Evolutionary conservation across 2,113 vertebrate species (phyloP).

Genomic region (Passer domesticus): DNA sequence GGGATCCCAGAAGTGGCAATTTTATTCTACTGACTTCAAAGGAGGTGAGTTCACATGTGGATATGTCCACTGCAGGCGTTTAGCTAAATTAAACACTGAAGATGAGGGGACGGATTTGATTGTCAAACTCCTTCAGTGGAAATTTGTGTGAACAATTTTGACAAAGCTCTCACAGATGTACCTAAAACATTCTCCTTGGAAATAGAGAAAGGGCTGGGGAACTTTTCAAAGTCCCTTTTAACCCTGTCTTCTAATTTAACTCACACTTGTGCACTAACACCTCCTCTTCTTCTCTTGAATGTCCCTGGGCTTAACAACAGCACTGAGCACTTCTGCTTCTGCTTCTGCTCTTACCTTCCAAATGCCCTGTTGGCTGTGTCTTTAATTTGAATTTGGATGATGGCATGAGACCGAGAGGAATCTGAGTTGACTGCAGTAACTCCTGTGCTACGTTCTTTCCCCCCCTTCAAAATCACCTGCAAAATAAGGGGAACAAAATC

Average conservation of each 20-base stretch:
- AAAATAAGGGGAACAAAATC: slow-evolving; percentile 27
- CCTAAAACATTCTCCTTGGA: neutral
- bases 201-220: neutral
- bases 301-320: neutral
- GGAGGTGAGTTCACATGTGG: neutral
- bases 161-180: neutral
- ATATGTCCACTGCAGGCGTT: neutral
- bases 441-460: slow-evolving; percentile 85
- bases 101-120: neutral
- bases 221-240: neutral
- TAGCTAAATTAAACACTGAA: neutral
- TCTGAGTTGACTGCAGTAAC: slow-evolving; percentile 86
- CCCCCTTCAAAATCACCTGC: slow-evolving; percentile 86
- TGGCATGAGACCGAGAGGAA: slow-evolving; percentile 90
- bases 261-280: neutral
- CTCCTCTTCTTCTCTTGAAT: neutral
- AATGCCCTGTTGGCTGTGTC: slow-evolving; percentile 72
- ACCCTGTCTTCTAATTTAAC: neutral
- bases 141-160: neutral
- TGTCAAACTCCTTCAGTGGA: neutral
- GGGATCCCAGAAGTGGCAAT: neutral
- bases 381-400: slow-evolving; percentile 91
- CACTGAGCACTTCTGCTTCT: neutral
- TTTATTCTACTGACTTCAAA: neutral
- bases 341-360: slow-evolving; percentile 79